Evolutionary conservation across 2,888 invertebrate genomes (phyloP).

Genomic region (Notodonta ziczac): DNA sequence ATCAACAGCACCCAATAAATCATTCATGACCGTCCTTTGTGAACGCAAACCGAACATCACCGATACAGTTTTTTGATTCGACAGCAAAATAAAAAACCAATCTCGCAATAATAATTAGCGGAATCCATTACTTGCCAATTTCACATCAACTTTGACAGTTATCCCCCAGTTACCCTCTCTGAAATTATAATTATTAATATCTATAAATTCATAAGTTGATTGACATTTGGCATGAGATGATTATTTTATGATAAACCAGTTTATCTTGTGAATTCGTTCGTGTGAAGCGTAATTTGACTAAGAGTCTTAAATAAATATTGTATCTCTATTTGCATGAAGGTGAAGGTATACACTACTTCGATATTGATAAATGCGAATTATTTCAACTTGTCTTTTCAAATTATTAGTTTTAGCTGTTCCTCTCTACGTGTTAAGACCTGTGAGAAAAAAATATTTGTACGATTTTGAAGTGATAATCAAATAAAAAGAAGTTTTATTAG

Average conservation of each 20-base stretch:
- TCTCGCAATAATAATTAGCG: slow-evolving; percentile 65
- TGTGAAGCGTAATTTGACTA: slow-evolving; percentile 12
- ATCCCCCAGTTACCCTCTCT: slow-evolving; percentile 43
- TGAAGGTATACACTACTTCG: background rate
- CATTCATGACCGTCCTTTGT: slow-evolving; percentile 71
- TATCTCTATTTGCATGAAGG: slow-evolving; percentile 23
- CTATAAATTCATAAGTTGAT: slow-evolving; percentile 68
- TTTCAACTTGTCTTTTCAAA: background rate
- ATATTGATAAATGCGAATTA: background rate
- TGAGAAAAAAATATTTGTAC: slow-evolving; percentile 67
- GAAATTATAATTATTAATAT: slow-evolving; percentile 52
- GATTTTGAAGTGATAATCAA: slow-evolving; percentile 52
- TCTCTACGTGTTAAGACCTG: slow-evolving; percentile 53
- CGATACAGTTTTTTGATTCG: slow-evolving; percentile 49
- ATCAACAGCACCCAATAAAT: slow-evolving; percentile 70
- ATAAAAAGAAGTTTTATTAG: slow-evolving; percentile 60
- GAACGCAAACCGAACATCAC: slow-evolving; percentile 54
- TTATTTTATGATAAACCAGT: slow-evolving; percentile 59
- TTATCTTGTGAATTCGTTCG: slow-evolving; percentile 65
- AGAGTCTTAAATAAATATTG: slow-evolving; percentile 37
- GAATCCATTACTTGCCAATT: slow-evolving; percentile 65
- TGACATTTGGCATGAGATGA: slow-evolving; percentile 62
- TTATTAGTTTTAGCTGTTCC: background rate
- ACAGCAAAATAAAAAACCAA: slow-evolving; percentile 47
- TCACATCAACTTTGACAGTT: slow-evolving; percentile 38